Evolutionary conservation across 2,797 vertebrate genomes (phyloP).

Genomic region (Natrix natrix): DNA sequence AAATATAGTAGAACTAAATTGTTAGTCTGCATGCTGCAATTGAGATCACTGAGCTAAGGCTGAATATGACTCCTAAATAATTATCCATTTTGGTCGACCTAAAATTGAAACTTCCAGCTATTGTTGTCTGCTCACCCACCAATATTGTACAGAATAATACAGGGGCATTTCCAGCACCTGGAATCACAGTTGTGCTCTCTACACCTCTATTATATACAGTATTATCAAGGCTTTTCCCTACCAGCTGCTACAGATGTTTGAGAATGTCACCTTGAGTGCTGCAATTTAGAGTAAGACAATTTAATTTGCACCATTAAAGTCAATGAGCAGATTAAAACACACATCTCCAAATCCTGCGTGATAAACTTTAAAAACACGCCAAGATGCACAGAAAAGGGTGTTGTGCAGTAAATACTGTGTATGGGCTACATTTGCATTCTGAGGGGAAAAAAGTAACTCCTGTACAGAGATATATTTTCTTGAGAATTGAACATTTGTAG

Average conservation of each 20-base stretch:
- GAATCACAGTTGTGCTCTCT: too few species aligned
- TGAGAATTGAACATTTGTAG: not conserved
- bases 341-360: not conserved
- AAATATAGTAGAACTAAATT: not conserved
- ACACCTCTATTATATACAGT: not conserved
- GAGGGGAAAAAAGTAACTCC: not conserved
- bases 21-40: not conserved
- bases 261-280: not conserved
- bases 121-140: not conserved
- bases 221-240: not conserved
- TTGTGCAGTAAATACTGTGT: not conserved
- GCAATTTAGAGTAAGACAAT: not conserved
- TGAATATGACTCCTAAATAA: accelerated
- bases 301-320: not conserved
- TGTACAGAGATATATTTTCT: not conserved
- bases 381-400: not conserved
- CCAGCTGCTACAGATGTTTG: not conserved
- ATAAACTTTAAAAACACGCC: not conserved
- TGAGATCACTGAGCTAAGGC: not conserved
- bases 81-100: not conserved
- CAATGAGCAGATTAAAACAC: not conserved
- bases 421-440: not conserved
- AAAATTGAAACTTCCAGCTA: not conserved
- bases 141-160: not conserved
- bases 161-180: not conserved